Evolutionary conservation across 2,113 vertebrate genomes (phyloP).

Genomic region (Lanius collurio): DNA sequence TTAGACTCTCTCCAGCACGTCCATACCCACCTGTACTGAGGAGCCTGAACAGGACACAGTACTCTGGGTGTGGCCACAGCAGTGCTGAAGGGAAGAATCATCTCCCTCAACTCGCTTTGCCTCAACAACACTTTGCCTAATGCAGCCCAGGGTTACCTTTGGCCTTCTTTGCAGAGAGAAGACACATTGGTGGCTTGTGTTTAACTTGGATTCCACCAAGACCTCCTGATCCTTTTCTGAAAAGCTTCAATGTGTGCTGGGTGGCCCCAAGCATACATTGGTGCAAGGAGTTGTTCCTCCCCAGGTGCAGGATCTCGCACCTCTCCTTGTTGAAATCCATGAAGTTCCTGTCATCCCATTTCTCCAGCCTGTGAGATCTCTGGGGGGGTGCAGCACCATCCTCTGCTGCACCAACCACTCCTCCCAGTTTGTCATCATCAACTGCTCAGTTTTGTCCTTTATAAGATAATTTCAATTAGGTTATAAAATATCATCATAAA

Average conservation of each 20-base stretch:
- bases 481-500: not conserved
- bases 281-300: not conserved
- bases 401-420: not conserved
- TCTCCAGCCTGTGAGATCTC: not conserved
- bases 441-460: not conserved
- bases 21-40: not conserved
- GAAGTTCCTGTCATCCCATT: not conserved
- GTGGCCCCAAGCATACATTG: not conserved
- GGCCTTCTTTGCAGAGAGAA: not conserved
- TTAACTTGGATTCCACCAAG: not conserved
- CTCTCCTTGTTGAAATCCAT: not conserved
- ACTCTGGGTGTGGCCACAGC: not conserved
- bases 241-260: not conserved
- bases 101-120: not conserved
- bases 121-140: too few species aligned
- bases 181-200: not conserved
- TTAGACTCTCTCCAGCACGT: not conserved
- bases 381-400: not conserved
- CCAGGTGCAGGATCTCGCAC: not conserved
- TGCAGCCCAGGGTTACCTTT: not conserved
- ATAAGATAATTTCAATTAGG: not conserved
- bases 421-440: not conserved
- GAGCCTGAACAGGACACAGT: not conserved
- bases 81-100: not conserved
- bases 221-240: not conserved